phyloP scores from a whole-genome alignment of 23 tunicate genomes.

The Ascidia mentula region DNA sequence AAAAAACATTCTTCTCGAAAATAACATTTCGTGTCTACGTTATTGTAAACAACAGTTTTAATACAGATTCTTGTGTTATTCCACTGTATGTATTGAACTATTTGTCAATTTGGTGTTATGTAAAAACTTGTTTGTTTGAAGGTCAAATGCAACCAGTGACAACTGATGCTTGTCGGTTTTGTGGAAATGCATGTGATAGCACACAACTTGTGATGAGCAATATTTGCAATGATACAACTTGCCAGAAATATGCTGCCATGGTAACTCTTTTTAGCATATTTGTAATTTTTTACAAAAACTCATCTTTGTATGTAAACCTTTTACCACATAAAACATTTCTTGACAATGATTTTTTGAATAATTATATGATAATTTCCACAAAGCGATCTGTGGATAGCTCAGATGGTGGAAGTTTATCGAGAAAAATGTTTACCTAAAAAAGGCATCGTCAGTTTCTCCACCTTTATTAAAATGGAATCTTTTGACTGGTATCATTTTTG shows the following conservation, averaged over 20 bases:
- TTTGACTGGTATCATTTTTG: no score
- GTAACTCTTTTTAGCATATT: slow-evolving; percentile 10
- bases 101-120: not conserved
- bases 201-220: slow-evolving; percentile 50
- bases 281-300: no score
- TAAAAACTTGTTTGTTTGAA: not conserved
- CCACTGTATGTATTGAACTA: no score
- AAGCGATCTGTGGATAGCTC: no score
- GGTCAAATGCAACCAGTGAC: slow-evolving; percentile 43
- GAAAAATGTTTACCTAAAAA: not conserved
- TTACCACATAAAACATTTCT: no score
- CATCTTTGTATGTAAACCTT: no score
- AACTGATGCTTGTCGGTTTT: slow-evolving; percentile 57
- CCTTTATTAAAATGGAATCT: no score
- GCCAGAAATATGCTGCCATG: slow-evolving; percentile 34
- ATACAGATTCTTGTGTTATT: no score
- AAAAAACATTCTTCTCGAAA: not conserved
- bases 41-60: not conserved
- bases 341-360: no score
- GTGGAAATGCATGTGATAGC: slow-evolving; percentile 46
- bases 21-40: not conserved
- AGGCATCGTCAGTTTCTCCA: no score
- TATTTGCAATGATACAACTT: slow-evolving; percentile 49
- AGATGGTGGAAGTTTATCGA: no score
- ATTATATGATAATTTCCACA: no score